phyloP scores from a whole-genome alignment of 2,797 vertebrate species.

The Buceros bicornis region DNA sequence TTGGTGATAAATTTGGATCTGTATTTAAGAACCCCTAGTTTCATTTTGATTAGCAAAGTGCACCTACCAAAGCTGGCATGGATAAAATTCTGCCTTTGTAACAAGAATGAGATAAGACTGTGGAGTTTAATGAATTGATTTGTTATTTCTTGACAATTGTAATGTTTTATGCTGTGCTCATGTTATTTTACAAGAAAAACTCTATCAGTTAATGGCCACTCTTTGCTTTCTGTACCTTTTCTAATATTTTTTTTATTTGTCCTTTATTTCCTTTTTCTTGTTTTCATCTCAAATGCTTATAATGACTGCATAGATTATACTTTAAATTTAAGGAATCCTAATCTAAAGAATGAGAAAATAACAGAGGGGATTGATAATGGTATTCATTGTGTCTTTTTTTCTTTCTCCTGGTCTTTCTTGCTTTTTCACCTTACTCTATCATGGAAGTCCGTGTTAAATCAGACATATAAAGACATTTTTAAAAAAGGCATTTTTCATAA shows the following conservation, averaged over 20 bases:
- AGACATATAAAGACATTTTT: not conserved
- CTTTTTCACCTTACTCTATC: not conserved
- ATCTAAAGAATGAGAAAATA: not conserved
- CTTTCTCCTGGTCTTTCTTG: not conserved
- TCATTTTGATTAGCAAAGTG: not conserved
- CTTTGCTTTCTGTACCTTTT: not conserved
- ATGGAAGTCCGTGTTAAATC: not conserved
- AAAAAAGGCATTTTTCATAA: not conserved
- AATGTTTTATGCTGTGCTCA: not conserved
- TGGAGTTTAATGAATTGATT: not conserved
- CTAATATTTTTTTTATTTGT: not conserved
- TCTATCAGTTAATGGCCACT: not conserved
- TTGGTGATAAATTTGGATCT: slow-evolving; percentile 26
- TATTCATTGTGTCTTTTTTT: not conserved
- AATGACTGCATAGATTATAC: not conserved
- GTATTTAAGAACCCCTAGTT: slow-evolving; percentile 6
- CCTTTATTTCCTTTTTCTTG: fast-evolving
- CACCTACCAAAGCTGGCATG: not conserved
- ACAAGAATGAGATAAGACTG: not conserved
- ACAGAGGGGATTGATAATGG: fast-evolving
- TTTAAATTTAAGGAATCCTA: not conserved
- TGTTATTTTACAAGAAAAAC: not conserved
- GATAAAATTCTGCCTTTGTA: not conserved
- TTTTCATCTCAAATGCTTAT: not conserved
- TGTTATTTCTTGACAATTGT: not conserved